phyloP scores from a whole-genome alignment of 2,113 vertebrate genomes.

The Prunella fulvescens region DNA sequence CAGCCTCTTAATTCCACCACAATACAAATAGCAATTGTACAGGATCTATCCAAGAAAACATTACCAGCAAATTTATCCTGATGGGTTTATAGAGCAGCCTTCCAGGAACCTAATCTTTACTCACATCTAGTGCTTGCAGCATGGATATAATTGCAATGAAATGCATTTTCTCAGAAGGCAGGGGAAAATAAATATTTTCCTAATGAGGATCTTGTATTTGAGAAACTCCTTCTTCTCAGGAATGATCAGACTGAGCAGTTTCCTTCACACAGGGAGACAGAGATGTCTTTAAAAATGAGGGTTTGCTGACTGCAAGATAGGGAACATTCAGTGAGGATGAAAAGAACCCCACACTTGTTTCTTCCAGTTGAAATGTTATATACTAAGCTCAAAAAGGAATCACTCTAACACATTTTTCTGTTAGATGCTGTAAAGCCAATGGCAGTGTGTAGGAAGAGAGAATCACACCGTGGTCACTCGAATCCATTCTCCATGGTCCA shows the following conservation, averaged over 20 bases:
- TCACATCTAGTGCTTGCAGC: background rate
- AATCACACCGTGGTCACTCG: background rate
- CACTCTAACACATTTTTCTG: background rate
- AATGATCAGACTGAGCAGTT: background rate
- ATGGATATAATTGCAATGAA: background rate
- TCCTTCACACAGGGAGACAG: background rate
- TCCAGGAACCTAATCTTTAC: background rate
- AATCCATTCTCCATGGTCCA: background rate
- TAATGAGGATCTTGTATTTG: background rate
- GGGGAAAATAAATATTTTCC: background rate
- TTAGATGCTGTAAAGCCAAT: background rate
- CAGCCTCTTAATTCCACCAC: background rate
- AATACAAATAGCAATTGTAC: background rate
- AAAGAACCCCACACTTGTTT: background rate
- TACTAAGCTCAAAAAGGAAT: background rate
- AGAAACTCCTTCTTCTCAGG: background rate
- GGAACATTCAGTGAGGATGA: background rate
- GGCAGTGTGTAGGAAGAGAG: background rate
- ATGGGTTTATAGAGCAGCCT: background rate
- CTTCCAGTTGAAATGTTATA: background rate
- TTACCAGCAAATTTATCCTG: background rate
- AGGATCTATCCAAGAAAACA: background rate
- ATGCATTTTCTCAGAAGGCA: background rate
- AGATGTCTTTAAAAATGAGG: background rate
- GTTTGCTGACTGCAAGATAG: background rate